A percentile compares a stretch with the other conserved stretches of the same genome.
These are phyloP conservation scores for Lethocerus indicus DNA, from an alignment of 1,140 invertebrate species.

Conservation along the genomic window DNA sequence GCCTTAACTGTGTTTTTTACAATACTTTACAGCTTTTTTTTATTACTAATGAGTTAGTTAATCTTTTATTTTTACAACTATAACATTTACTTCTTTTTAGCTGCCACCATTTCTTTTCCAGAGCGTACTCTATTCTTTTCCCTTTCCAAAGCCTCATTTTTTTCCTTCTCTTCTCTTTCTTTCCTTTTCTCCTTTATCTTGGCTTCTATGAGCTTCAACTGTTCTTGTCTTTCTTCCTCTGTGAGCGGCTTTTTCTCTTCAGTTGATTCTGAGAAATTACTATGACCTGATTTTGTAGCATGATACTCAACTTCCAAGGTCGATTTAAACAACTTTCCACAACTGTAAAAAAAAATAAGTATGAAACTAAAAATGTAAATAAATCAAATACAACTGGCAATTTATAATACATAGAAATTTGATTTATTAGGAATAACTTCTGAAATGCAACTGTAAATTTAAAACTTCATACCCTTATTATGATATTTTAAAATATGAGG, in stretches of 20 bases:
- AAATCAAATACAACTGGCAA: no score
- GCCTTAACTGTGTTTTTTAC: no score
- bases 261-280: slow-evolving; percentile 77
- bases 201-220: slow-evolving; percentile 65
- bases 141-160: slow-evolving; percentile 59
- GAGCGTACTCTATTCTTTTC: slow-evolving; percentile 71
- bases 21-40: no score
- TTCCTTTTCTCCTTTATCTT: slow-evolving; percentile 69
- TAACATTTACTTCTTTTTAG: slow-evolving; percentile 44
- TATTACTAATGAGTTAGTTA: no score
- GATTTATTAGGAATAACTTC: no score
- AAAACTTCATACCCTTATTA: no score
- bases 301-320: slow-evolving; percentile 75
- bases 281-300: slow-evolving; percentile 78
- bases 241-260: slow-evolving; percentile 86
- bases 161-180: slow-evolving; percentile 75
- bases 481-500: no score
- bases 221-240: slow-evolving; percentile 80
- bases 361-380: no score
- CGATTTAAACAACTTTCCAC: slow-evolving; percentile 65
- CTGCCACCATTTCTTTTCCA: slow-evolving; percentile 76
- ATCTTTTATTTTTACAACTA: no score
- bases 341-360: slow-evolving; percentile 24
- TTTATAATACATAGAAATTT: no score
- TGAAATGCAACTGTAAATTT: no score